These are phyloP conservation scores for Beroe forskalii DNA, from an alignment of 37 sponge, comb jelly and placozoan genomes.

Conservation along the genomic window DNA sequence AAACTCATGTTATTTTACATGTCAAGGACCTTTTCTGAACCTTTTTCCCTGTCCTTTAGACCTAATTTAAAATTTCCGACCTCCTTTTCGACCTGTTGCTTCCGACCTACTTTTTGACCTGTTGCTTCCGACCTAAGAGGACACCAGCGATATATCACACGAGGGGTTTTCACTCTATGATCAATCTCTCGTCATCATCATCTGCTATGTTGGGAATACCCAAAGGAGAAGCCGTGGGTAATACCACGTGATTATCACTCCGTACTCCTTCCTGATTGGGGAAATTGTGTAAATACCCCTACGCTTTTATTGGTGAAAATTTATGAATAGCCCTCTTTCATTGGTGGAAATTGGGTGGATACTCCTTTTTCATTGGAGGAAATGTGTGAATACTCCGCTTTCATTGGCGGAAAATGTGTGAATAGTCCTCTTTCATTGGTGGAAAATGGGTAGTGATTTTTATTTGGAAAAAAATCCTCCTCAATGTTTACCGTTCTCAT, in stretches of 20 bases:
- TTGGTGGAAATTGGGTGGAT: background rate
- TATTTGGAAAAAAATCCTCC: background rate
- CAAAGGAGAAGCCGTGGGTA: background rate
- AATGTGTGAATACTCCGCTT: background rate
- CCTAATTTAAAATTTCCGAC: no score
- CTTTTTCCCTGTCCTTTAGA: no score
- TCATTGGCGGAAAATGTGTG: background rate
- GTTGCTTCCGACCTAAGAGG: no score
- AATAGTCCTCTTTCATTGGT: background rate
- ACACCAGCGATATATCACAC: no score
- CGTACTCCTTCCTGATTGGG: constrained; percentile 39
- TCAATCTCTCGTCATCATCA: constrained; percentile 56
- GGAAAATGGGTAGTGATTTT: background rate
- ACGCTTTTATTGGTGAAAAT: background rate
- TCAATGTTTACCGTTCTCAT: background rate
- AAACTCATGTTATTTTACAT: no score
- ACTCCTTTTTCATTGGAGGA: background rate
- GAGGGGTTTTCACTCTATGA: background rate
- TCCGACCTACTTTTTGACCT: no score
- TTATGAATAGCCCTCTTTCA: background rate
- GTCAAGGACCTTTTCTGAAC: no score
- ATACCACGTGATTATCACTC: background rate
- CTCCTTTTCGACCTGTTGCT: no score
- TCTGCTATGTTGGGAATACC: background rate
- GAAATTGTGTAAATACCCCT: background rate